phyloP scores from a whole-genome alignment of 1,140 invertebrate species.

The Paracyclopina nana region DNA sequence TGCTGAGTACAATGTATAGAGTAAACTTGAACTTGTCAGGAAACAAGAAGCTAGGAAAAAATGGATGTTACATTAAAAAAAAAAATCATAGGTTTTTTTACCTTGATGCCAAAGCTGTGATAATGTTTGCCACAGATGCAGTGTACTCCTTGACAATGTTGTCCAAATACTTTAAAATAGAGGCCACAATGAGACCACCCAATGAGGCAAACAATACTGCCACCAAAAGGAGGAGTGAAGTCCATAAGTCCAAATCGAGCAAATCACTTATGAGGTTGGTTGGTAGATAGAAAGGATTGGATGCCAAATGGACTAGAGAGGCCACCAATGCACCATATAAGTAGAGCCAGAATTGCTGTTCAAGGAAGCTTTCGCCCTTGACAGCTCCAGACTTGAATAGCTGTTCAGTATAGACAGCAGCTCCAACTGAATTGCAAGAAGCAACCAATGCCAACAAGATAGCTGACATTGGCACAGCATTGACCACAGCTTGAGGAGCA shows the following conservation, averaged over 20 bases:
- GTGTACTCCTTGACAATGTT: slow-evolving; percentile 16
- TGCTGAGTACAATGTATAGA: slow-evolving; percentile 5
- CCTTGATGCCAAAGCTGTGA: too few species aligned
- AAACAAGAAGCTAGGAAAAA: slow-evolving; percentile 8
- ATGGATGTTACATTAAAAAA: too few species aligned
- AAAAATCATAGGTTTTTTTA: too few species aligned
- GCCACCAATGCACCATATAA: slow-evolving; percentile 8
- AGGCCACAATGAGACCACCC: slow-evolving; percentile 9
- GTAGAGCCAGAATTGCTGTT: slow-evolving; percentile 16
- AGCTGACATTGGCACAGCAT: not conserved
- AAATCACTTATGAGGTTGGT: not conserved
- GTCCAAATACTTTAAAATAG: slow-evolving; percentile 14
- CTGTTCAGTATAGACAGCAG: slow-evolving; percentile 14
- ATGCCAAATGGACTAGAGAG: not conserved
- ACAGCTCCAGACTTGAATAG: slow-evolving; percentile 6
- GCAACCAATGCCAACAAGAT: slow-evolving; percentile 4
- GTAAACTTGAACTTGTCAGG: slow-evolving; percentile 16
- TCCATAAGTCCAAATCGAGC: not conserved
- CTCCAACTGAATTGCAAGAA: slow-evolving; percentile 1
- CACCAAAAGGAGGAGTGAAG: not conserved
- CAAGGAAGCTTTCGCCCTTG: slow-evolving; percentile 9
- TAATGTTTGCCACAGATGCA: slow-evolving; percentile 8
- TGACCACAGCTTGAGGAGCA: too few species aligned
- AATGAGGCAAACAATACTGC: slow-evolving; percentile 3
- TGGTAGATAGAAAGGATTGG: slow-evolving; percentile 12